phyloP scores from a whole-genome alignment of 2,888 invertebrate genomes.

The Griposia aprilina region DNA sequence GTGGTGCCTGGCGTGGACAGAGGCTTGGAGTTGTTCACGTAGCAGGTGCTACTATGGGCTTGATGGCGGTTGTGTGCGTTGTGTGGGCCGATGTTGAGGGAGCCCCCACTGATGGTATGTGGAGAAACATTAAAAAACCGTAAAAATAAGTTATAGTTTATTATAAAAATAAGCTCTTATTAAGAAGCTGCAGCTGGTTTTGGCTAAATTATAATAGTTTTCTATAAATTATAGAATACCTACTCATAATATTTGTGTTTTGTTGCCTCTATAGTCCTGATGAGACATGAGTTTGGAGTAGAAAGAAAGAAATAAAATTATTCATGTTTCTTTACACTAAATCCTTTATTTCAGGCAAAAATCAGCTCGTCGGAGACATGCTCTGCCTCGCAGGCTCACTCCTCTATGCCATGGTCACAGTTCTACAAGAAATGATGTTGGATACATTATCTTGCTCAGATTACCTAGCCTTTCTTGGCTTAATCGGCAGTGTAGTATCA shows the following conservation, averaged over 20 bases:
- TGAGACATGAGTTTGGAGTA: neutral
- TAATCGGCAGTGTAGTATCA: slow-evolving; percentile 94
- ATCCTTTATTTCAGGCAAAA: slow-evolving; percentile 91
- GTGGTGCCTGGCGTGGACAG: slow-evolving; percentile 94
- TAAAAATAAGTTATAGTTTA: neutral
- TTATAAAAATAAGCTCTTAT: no score
- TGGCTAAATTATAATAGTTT: neutral
- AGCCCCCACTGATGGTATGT: slow-evolving; percentile 91
- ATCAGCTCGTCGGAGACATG: slow-evolving; percentile 95
- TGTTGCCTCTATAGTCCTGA: neutral
- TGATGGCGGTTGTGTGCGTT: slow-evolving; percentile 95
- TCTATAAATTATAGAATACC: no score
- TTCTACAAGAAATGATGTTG: slow-evolving; percentile 95
- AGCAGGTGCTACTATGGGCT: slow-evolving; percentile 94
- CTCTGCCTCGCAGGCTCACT: slow-evolving; percentile 94
- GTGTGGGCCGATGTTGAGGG: slow-evolving; percentile 96
- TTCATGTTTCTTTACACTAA: neutral
- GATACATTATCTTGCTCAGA: slow-evolving; percentile 94
- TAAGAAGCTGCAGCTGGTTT: neutral
- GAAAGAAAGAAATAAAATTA: neutral
- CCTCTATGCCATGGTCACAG: slow-evolving; percentile 95
- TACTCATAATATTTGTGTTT: neutral
- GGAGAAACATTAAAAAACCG: neutral
- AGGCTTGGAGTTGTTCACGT: slow-evolving; percentile 94
- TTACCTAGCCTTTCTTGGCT: slow-evolving; percentile 95